Conservation (phyloP, 2,797 vertebrate genomes). For the Spheniscus humboldti region DNA sequence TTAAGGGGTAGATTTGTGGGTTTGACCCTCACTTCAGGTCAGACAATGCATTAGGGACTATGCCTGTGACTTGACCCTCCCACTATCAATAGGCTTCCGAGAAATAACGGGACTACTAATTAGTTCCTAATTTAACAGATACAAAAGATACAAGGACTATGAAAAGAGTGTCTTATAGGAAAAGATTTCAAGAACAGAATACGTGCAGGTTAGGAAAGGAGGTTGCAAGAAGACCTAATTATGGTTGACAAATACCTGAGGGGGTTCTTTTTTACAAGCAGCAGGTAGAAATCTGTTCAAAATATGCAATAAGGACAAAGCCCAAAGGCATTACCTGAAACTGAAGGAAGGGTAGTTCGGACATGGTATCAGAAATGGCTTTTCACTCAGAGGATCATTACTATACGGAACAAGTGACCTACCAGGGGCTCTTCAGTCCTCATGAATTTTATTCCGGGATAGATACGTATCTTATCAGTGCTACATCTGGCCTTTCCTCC, state of each 20-base stretch:
- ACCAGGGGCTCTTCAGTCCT: background rate
- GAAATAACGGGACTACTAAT: constrained; percentile 47
- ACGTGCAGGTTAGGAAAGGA: constrained; percentile 31
- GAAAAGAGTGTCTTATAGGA: constrained; percentile 8
- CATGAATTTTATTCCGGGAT: background rate
- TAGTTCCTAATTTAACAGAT: constrained; percentile 45
- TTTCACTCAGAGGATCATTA: background rate
- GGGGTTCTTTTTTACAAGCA: constrained; percentile 32
- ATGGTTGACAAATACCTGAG: constrained; percentile 35
- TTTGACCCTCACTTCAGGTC: constrained; percentile 7
- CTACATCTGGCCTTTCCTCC: background rate
- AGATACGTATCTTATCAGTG: background rate
- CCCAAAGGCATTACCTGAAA: constrained; percentile 27
- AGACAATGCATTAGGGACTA: background rate
- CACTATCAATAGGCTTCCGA: constrained; percentile 4
- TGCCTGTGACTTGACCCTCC: background rate
- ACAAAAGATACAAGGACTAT: constrained; percentile 19
- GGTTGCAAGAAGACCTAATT: constrained; percentile 61
- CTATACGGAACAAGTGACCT: background rate
- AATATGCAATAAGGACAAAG: constrained; percentile 51
- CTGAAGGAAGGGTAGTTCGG: background rate
- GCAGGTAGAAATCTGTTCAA: constrained; percentile 39
- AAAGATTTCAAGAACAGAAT: constrained; percentile 45
- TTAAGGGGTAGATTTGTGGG: background rate
- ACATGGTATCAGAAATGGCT: background rate